Evolutionary conservation across 2,888 invertebrate genomes (phyloP).

Genomic region (Brachycybe producta): DNA sequence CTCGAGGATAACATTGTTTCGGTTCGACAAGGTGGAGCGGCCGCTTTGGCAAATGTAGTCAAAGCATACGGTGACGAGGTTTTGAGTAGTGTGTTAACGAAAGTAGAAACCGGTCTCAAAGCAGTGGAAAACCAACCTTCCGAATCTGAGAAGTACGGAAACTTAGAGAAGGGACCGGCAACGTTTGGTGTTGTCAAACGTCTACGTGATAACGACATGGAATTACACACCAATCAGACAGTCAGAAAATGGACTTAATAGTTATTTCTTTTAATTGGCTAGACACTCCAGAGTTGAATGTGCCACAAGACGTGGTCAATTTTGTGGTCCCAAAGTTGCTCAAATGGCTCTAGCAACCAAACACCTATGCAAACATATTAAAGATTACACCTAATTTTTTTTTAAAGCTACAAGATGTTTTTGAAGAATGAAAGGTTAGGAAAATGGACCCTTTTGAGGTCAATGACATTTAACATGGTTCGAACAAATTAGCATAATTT

Average conservation of each 20-base stretch:
- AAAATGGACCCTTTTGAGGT: too few relatives aligned
- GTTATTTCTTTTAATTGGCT: constrained; percentile 10
- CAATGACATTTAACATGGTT: too few relatives aligned
- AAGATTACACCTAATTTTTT: too few relatives aligned
- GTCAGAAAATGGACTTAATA: too few relatives aligned
- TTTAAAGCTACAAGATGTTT: too few relatives aligned
- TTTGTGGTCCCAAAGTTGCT: too few relatives aligned
- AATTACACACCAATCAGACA: constrained; percentile 37
- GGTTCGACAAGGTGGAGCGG: constrained; percentile 44
- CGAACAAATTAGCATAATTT: too few relatives aligned
- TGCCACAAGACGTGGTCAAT: too few relatives aligned
- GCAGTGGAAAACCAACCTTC: constrained; percentile 35
- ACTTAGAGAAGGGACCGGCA: constrained; percentile 34
- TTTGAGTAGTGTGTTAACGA: constrained; percentile 20
- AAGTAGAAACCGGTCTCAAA: constrained; percentile 34
- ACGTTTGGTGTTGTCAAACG: constrained; percentile 38
- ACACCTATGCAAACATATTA: neutral
- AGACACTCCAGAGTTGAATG: too few relatives aligned
- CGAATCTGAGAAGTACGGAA: constrained; percentile 32
- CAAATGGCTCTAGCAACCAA: too few relatives aligned
- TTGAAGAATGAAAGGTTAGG: too few relatives aligned
- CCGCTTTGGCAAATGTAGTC: constrained; percentile 38
- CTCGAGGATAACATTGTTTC: constrained; percentile 41
- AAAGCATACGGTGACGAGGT: constrained; percentile 28
- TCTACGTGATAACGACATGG: constrained; percentile 38